phyloP scores from a whole-genome alignment of 2,113 vertebrate genomes.

The Sander lucioperca region DNA sequence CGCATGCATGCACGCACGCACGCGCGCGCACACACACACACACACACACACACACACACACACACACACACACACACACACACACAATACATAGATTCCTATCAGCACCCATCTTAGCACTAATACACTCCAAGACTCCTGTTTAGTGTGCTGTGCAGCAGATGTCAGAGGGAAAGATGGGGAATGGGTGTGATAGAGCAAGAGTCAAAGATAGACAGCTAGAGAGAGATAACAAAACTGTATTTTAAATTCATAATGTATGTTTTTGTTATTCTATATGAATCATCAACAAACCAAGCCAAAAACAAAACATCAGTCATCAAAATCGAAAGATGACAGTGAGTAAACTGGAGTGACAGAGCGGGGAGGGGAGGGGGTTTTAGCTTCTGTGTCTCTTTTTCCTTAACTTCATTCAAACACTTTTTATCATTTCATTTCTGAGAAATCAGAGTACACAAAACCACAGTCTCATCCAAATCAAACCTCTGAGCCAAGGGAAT shows the following conservation, averaged over 20 bases:
- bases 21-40: too few species aligned
- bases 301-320: neutral
- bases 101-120: conserved; percentile 67
- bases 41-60: conserved; percentile 52
- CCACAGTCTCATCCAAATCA: conserved; percentile 30
- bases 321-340: neutral
- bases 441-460: conserved; percentile 25
- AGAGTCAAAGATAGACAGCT: neutral
- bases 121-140: conserved; percentile 70
- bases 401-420: conserved; percentile 30
- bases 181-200: neutral
- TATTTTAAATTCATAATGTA: neutral
- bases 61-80: conserved; percentile 36
- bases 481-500: conserved; percentile 8
- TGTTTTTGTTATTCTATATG: neutral
- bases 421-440: conserved; percentile 36
- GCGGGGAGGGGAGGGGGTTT: neutral
- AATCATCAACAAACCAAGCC: neutral
- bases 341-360: neutral
- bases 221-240: neutral
- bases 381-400: conserved; percentile 2
- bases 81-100: conserved; percentile 54
- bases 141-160: conserved; percentile 81
- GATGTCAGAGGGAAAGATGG: conserved; percentile 70
- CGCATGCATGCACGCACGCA: too few species aligned